Conservation (phyloP, 2,888 invertebrate species). For the Diaperis boleti region DNA sequence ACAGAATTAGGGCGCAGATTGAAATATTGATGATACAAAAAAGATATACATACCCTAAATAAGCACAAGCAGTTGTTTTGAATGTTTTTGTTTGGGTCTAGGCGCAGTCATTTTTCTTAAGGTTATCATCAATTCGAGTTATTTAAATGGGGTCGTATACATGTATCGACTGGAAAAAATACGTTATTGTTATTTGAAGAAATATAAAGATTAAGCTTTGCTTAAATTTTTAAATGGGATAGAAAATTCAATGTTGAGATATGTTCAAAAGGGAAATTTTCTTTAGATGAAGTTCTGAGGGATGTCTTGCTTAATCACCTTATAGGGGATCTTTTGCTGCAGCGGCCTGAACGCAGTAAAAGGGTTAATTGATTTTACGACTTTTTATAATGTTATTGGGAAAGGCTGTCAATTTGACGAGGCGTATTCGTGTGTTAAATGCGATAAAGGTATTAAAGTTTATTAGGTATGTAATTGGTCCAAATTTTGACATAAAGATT, state of each 20-base stretch:
- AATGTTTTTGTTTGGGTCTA: slow-evolving; percentile 25
- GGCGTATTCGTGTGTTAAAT: too few species aligned
- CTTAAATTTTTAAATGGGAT: neutral
- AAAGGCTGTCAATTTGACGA: too few species aligned
- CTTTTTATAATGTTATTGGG: too few species aligned
- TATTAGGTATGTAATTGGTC: too few species aligned
- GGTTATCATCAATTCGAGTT: slow-evolving; percentile 13
- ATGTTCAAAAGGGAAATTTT: slow-evolving; percentile 10
- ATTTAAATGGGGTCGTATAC: too few species aligned
- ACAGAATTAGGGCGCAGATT: slow-evolving; percentile 51
- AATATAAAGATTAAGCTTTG: too few species aligned
- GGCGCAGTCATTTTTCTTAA: slow-evolving; percentile 17
- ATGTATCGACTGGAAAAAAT: too few species aligned
- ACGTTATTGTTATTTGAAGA: too few species aligned
- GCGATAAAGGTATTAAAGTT: too few species aligned
- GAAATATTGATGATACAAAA: slow-evolving; percentile 49
- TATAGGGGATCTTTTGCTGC: slow-evolving; percentile 21
- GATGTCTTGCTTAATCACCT: slow-evolving; percentile 28
- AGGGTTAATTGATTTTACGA: slow-evolving; percentile 31
- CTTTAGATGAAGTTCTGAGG: slow-evolving; percentile 9
- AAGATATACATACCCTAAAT: slow-evolving; percentile 40
- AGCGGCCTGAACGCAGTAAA: neutral
- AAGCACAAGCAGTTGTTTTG: slow-evolving; percentile 34
- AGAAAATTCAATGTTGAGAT: slow-evolving; percentile 7
- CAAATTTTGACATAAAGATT: too few species aligned